These are phyloP conservation scores for Cheilosia impressa DNA, from an alignment of 2,888 invertebrate genomes.

Conservation along the genomic window DNA sequence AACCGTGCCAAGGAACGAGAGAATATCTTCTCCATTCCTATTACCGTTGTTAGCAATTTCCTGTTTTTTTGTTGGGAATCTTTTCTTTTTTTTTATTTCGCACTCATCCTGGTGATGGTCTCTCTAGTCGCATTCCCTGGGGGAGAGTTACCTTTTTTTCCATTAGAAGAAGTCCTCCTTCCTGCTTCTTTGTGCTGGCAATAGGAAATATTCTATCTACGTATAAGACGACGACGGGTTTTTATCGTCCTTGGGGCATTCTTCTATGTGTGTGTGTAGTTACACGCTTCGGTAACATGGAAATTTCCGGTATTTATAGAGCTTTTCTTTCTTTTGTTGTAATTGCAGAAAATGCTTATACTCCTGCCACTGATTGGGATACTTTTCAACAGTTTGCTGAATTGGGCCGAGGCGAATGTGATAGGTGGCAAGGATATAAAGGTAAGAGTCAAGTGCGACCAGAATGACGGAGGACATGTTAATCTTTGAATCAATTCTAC, in stretches of 20 bases:
- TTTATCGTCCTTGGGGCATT: conserved; percentile 38
- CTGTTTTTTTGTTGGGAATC: conserved; percentile 43
- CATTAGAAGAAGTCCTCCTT: conserved; percentile 55
- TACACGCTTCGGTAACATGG: conserved; percentile 32
- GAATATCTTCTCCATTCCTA: conserved; percentile 62
- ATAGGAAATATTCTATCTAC: conserved; percentile 46
- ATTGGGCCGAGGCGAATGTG: conserved; percentile 81
- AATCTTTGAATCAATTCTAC: conserved; percentile 50
- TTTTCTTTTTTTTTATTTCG: conserved; percentile 2
- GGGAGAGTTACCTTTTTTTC: conserved; percentile 69
- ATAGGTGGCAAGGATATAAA: conserved; percentile 82
- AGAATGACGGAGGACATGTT: conserved; percentile 18
- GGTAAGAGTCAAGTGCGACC: conserved; percentile 77
- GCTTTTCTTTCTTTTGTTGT: conserved; percentile 47
- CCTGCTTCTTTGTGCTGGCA: conserved; percentile 25
- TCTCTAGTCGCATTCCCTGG: conserved; percentile 48
- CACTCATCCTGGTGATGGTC: conserved; percentile 23
- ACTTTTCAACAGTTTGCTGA: conserved; percentile 82
- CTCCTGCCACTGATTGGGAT: conserved; percentile 82
- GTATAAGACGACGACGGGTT: conserved; percentile 16
- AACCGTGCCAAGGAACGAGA: conserved; percentile 53
- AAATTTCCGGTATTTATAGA: conserved; percentile 41
- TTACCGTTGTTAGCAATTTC: conserved; percentile 67
- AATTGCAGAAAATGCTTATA: conserved; percentile 83
- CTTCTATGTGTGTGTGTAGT: not conserved